Base-by-base conservation (phyloP, 2,113 vertebrate species). In the Hyaena hyaena region DNA sequence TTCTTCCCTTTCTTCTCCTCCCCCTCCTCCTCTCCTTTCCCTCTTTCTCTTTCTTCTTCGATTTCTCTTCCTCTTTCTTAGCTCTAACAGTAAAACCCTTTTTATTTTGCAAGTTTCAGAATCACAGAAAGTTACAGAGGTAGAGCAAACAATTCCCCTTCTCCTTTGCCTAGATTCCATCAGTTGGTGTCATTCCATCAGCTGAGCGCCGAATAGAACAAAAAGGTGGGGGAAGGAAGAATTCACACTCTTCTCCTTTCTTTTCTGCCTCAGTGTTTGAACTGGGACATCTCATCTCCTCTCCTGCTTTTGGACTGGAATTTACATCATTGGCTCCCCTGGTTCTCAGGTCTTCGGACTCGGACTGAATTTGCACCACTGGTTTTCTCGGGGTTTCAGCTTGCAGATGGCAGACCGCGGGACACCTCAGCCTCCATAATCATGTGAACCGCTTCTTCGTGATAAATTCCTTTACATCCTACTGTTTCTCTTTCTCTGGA, bases 1-100 rank as follows among this genome's bases (percentile, higher is more conserved):
- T 3, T 5, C 16, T 3, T 5, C 16, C n/a, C 35, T 9, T 2
- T 1, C 14, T 5, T 3, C 35, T 0, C 69, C 19, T 2, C 3
- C 2, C 1, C 9, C 33, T 26, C 23, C 33, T 19, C 50, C 16
- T 55, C 24, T 24, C 10, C 10, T 9, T 7, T 10, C 55, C 23
- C 8, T 33, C 55, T 11, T 65, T n/a, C 9, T 55, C 24, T 17
- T 69, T 35, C 50, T 28, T 21, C 50, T 19, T 12, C 2, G 4
- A 24, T 50, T 50, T 58, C 45, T 82, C 68, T 33, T 65, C 11
- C 31, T 74, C 9, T 31, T 79, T 65, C 63, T 66, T 26, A 39
- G 85, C 15, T 68, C 35, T 50, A 83, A 35, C 24, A 68, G 16
- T 33, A 48, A 77, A 77, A 77, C 74, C 43, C 26, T 48, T 48